Conservation (phyloP, 92 coral and sea anemone genomes). For the Parazoanthus swiftii region DNA sequence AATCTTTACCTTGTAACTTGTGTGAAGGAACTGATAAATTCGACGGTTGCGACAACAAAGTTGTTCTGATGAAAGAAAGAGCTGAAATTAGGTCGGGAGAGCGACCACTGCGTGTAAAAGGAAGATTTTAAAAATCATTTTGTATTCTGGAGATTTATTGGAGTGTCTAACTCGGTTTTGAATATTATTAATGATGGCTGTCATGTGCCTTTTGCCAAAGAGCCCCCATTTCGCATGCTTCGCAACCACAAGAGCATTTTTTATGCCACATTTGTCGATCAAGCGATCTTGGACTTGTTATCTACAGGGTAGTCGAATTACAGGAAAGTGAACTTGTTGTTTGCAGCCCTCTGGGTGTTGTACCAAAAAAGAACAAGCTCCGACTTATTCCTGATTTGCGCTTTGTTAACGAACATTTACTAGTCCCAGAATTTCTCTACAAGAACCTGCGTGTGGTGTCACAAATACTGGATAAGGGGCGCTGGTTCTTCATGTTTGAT, state of each 20-base stretch:
- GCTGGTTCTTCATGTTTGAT: constrained; percentile 26
- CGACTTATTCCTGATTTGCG: constrained; percentile 43
- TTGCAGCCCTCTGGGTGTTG: background rate
- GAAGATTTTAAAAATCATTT: background rate
- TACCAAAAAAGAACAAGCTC: constrained; percentile 35
- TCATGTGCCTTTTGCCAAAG: constrained; percentile 34
- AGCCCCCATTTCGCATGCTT: background rate
- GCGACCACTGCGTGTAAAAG: background rate
- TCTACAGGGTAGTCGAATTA: background rate
- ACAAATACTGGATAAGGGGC: constrained; percentile 1
- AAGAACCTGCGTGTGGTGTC: background rate
- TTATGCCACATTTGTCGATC: background rate
- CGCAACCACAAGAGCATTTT: background rate
- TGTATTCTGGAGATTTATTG: constrained; percentile 40
- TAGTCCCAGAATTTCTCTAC: constrained; percentile 9
- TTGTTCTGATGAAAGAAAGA: background rate
- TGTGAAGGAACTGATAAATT: no score
- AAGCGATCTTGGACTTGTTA: constrained; percentile 1
- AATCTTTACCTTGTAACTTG: background rate
- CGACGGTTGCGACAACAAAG: background rate
- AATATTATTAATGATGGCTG: constrained; percentile 42
- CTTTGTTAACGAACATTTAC: background rate
- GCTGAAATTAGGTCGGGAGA: background rate
- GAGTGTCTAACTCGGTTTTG: constrained; percentile 40
- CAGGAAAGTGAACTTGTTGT: background rate